Evolutionary conservation across 2,888 invertebrate genomes (phyloP).

Genomic region (Capitulum mitella): DNA sequence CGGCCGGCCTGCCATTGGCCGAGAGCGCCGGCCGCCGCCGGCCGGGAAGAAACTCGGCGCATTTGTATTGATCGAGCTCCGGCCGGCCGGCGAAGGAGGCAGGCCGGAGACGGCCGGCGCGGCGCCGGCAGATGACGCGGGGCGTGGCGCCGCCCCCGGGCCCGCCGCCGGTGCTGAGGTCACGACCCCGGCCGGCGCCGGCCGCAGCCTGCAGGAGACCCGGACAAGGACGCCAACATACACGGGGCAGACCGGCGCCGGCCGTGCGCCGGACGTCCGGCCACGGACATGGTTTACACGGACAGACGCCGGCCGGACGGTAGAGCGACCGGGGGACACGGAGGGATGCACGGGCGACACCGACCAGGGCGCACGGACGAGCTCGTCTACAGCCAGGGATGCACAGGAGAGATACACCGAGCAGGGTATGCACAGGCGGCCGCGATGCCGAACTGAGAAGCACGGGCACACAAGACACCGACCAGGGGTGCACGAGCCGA

Average conservation of each 20-base stretch:
- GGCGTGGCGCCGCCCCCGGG: background rate
- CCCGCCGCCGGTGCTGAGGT: no score
- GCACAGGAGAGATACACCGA: background rate
- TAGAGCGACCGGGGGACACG: no score
- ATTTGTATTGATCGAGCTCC: constrained; percentile 21
- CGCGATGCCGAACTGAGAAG: no score
- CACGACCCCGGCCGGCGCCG: background rate
- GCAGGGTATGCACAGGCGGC: no score
- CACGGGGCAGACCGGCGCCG: no score
- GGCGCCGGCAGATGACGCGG: background rate
- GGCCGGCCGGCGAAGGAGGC: background rate
- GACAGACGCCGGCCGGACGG: no score
- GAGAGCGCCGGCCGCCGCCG: background rate
- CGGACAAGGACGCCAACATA: no score
- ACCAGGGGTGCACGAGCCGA: background rate
- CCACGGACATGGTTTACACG: no score
- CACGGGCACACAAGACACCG: background rate
- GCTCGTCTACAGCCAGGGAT: background rate
- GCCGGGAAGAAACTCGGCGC: background rate
- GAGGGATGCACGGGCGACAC: no score
- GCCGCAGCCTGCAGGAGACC: no score
- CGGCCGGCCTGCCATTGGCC: background rate
- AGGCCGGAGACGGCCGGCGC: background rate
- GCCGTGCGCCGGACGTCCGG: no score
- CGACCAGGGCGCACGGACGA: no score